Evolutionary conservation across 2,888 invertebrate genomes (phyloP).

Genomic region (Schizaphis graminum): DNA sequence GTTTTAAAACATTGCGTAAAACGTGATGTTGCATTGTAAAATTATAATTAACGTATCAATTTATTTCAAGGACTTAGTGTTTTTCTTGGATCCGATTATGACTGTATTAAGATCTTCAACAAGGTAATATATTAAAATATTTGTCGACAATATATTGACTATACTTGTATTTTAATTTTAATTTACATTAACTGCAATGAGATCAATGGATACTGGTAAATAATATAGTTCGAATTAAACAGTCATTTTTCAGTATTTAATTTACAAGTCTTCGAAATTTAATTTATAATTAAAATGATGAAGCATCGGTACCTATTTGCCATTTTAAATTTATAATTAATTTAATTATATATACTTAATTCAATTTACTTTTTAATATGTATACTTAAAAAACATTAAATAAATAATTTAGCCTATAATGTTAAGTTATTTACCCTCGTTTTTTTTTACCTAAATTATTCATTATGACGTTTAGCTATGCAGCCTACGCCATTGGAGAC

Average conservation of each 20-base stretch:
- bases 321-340: not conserved
- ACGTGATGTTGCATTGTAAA: slow-evolving; percentile 39
- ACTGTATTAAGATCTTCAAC: not conserved
- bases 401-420: not conserved
- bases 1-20: slow-evolving; percentile 8
- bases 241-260: not conserved
- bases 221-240: not conserved
- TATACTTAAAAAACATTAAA: not conserved
- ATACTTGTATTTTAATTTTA: not conserved
- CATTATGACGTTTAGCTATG: not conserved
- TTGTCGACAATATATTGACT: not conserved
- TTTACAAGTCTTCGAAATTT: not conserved
- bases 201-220: not conserved
- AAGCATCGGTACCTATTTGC: not conserved
- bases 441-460: not conserved
- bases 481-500: too few relatives aligned
- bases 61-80: slow-evolving; percentile 46
- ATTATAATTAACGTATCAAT: slow-evolving; percentile 4
- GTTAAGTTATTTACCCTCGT: not conserved
- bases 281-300: not conserved
- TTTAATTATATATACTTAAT: not conserved
- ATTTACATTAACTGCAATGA: not conserved
- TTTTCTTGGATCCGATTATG: slow-evolving; percentile 28
- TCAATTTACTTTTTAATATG: not conserved
- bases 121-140: not conserved